Percentiles rank a stretch among this genome's conserved stretches.
phyloP scores from a whole-genome alignment of 2,797 vertebrate genomes.

The Sebastes taczanowskii region DNA sequence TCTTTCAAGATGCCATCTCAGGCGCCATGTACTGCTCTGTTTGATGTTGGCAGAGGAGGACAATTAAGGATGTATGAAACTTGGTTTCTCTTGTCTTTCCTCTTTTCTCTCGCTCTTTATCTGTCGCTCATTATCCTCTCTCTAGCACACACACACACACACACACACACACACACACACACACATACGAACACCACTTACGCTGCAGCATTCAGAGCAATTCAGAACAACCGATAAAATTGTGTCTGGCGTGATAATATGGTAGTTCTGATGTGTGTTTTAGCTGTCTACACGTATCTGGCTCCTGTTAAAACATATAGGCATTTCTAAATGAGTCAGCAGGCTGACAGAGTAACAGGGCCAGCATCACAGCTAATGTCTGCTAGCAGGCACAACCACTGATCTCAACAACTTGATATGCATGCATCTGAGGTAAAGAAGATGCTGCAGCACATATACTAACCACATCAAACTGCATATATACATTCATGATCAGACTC shows the following conservation, averaged over 20 bases:
- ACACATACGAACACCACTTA: background rate
- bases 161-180: background rate
- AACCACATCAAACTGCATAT: constrained; percentile 58
- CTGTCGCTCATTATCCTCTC: constrained; percentile 33
- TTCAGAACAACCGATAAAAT: constrained; percentile 16
- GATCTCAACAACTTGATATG: constrained; percentile 9
- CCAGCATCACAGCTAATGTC: background rate
- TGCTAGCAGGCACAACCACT: constrained; percentile 5
- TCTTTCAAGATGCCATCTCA: constrained; percentile 56
- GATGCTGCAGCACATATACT: constrained; percentile 2
- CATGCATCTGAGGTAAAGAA: constrained; percentile 1
- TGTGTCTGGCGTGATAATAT: background rate
- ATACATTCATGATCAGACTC: constrained; percentile 45
- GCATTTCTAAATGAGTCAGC: constrained; percentile 28
- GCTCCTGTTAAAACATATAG: constrained; percentile 19
- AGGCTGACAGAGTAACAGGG: constrained; percentile 2
- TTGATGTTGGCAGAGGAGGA: constrained; percentile 58
- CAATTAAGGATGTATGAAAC: constrained; percentile 60
- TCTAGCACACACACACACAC: background rate
- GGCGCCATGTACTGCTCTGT: constrained; percentile 11
- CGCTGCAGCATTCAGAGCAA: background rate
- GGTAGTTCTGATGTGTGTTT: background rate
- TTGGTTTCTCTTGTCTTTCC: constrained; percentile 15
- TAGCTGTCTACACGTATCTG: constrained; percentile 3
- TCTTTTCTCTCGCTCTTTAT: constrained; percentile 2